Evolutionary conservation across 2,113 vertebrate genomes (phyloP).

Genomic region (Oxyura jamaicensis): DNA sequence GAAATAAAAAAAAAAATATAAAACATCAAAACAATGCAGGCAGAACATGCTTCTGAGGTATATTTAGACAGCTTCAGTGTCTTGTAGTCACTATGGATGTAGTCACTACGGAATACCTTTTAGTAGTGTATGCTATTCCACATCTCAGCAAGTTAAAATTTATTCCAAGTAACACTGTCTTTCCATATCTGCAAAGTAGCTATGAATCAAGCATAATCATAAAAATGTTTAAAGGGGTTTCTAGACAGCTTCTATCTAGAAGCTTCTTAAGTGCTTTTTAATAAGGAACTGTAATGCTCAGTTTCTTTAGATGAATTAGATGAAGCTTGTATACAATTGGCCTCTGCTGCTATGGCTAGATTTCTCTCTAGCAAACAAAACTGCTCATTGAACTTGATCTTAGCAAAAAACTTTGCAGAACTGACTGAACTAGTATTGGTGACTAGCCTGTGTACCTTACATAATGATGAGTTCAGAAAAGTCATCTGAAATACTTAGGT

Average conservation of each 20-base stretch:
- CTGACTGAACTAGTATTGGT: neutral
- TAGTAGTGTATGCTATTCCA: neutral
- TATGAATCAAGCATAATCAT: neutral
- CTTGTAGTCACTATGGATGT: neutral
- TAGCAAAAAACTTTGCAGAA: neutral
- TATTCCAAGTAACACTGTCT: neutral
- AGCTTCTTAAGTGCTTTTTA: neutral
- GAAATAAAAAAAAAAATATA: neutral
- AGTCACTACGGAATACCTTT: neutral
- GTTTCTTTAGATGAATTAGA: neutral
- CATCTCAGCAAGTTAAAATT: neutral
- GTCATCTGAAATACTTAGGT: rapidly evolving
- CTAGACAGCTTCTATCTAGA: neutral
- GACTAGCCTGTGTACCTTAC: no score
- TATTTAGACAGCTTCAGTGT: neutral
- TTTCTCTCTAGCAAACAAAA: neutral
- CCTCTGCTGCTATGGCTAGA: neutral
- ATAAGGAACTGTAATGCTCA: neutral
- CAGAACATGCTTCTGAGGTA: neutral
- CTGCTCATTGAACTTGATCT: neutral
- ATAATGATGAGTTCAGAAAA: neutral
- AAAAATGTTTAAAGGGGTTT: neutral
- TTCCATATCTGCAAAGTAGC: neutral
- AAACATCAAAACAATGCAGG: neutral
- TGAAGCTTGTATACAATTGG: neutral